Evolutionary conservation across 2,888 invertebrate species (phyloP).

Genomic region (Ectemnius cavifrons): DNA sequence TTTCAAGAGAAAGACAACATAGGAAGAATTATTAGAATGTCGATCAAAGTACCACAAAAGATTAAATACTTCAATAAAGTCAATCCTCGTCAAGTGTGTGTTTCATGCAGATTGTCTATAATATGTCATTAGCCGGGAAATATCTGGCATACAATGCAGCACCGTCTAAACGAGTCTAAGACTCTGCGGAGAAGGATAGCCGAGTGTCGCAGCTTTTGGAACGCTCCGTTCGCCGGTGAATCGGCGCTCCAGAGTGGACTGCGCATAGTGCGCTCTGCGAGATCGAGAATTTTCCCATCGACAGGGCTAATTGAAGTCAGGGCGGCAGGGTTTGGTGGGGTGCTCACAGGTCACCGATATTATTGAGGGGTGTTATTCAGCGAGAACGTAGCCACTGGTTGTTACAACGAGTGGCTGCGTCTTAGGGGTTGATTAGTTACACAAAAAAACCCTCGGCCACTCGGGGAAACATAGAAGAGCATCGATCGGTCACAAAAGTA

Average conservation of each 20-base stretch:
- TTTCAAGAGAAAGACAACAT: too few relatives aligned
- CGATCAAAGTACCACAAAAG: too few relatives aligned
- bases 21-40: too few relatives aligned
- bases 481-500: slow-evolving; percentile 49
- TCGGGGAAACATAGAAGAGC: slow-evolving; percentile 48
- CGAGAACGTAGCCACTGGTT: slow-evolving; percentile 15
- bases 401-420: slow-evolving; percentile 14
- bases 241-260: slow-evolving; percentile 23
- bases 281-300: neutral
- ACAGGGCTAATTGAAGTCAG: slow-evolving; percentile 9
- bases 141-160: too few relatives aligned
- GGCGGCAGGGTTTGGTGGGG: slow-evolving; percentile 21
- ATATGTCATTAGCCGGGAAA: too few relatives aligned
- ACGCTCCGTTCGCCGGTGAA: slow-evolving; percentile 45
- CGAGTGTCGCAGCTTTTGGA: slow-evolving; percentile 31
- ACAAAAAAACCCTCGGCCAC: slow-evolving; percentile 55
- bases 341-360: slow-evolving; percentile 17
- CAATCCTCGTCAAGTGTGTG: too few relatives aligned
- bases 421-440: slow-evolving; percentile 48
- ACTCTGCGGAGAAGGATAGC: too few relatives aligned
- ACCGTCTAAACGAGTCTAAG: too few relatives aligned
- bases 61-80: too few relatives aligned
- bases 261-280: neutral
- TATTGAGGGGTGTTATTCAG: slow-evolving; percentile 12
- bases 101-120: too few relatives aligned